A percentile compares a stretch with the other conserved stretches of the same genome.
These are phyloP conservation scores for Cepaea hortensis DNA, from an alignment of 2,888 invertebrate genomes.

Conservation along the genomic window DNA sequence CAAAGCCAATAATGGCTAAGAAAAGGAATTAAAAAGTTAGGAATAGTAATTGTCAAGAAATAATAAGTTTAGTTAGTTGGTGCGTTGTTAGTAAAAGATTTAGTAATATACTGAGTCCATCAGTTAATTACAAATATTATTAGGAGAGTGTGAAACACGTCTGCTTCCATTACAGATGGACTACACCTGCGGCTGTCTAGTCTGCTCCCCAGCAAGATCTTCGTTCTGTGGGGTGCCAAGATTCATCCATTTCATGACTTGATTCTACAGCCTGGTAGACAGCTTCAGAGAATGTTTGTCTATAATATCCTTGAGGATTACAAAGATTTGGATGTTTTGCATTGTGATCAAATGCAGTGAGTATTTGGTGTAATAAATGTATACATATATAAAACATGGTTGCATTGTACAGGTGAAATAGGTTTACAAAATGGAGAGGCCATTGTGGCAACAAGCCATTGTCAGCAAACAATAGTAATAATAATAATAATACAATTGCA, in stretches of 20 bases:
- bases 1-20: too few species aligned
- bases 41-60: too few species aligned
- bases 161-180: slow-evolving; percentile 42
- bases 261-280: slow-evolving; percentile 45
- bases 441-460: too few species aligned
- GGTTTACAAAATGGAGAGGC: not conserved
- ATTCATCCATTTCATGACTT: slow-evolving; percentile 49
- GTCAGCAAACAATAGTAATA: too few species aligned
- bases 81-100: too few species aligned
- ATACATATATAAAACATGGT: too few species aligned
- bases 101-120: too few species aligned
- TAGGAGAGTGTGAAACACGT: too few species aligned
- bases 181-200: slow-evolving; percentile 44
- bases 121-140: too few species aligned
- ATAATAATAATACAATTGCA: too few species aligned
- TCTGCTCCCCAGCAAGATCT: slow-evolving; percentile 42
- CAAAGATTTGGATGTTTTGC: slow-evolving; percentile 19
- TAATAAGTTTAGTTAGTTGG: too few species aligned
- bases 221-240: slow-evolving; percentile 50
- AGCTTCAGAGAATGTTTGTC: slow-evolving; percentile 19
- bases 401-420: not conserved
- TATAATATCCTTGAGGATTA: not conserved
- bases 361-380: not conserved
- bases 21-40: too few species aligned
- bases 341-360: slow-evolving; percentile 35